Percentiles rank a stretch among this genome's conserved stretches.
phyloP scores from a whole-genome alignment of 2,113 vertebrate species.

The Chaenocephalus aceratus region DNA sequence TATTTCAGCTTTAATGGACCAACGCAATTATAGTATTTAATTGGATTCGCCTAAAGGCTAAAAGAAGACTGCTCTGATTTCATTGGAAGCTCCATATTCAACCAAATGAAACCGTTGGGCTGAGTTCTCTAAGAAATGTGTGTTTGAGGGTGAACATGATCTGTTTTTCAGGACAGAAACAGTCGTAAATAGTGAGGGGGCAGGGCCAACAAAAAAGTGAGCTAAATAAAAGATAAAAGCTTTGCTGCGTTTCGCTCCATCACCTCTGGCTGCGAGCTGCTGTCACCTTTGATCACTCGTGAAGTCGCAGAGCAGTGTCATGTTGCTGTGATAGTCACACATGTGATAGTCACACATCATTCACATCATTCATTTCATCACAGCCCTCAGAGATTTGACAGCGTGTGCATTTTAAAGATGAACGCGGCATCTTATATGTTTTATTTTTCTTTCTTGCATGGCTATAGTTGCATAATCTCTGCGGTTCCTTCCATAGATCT shows the following conservation, averaged over 20 bases:
- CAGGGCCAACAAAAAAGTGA: conserved; percentile 26
- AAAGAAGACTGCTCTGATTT: background rate
- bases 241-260: conserved; percentile 26
- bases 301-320: conserved; percentile 65
- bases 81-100: too few species aligned
- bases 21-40: background rate
- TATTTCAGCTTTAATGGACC: background rate
- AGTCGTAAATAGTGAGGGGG: background rate
- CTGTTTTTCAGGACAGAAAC: conserved; percentile 18
- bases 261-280: conserved; percentile 8
- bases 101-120: background rate
- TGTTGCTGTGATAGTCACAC: conserved; percentile 61
- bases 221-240: conserved; percentile 48
- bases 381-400: conserved; percentile 41
- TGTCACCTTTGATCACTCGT: conserved; percentile 76
- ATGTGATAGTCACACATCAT: too few species aligned
- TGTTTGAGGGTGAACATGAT: background rate
- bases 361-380: conserved; percentile 64
- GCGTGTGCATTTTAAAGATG: conserved; percentile 29
- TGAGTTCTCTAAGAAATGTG: conserved; percentile 10
- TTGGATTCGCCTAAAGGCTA: background rate
- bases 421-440: background rate
- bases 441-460: background rate
- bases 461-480: background rate
- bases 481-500: background rate